Percentiles rank a stretch among this genome's conserved stretches.
Conservation (phyloP, 2,113 vertebrate species). For the Lanius ludovicianus region DNA sequence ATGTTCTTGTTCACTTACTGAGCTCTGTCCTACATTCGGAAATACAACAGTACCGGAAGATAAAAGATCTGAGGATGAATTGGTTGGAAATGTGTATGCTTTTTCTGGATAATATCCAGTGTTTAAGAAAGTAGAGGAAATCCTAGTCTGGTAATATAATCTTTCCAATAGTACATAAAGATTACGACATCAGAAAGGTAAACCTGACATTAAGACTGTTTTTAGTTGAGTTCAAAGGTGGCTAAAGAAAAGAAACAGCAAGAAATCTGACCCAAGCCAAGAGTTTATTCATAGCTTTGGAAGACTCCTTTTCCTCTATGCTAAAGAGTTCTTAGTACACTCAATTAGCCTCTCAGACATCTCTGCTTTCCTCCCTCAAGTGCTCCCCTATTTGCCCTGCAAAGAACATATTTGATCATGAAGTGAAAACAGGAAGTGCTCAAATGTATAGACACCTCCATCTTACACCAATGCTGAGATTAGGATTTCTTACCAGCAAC, state of each 20-base stretch:
- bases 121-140: slow-evolving; percentile 84
- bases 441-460: slow-evolving; percentile 86
- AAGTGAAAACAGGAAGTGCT: slow-evolving; percentile 95
- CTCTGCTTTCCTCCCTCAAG: slow-evolving; percentile 82
- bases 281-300: slow-evolving; percentile 74
- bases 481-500: slow-evolving; percentile 66
- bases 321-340: slow-evolving; percentile 81
- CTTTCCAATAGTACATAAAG: slow-evolving; percentile 88
- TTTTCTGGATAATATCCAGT: slow-evolving; percentile 85
- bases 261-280: slow-evolving; percentile 66
- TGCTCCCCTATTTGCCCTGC: slow-evolving; percentile 80
- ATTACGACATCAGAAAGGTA: slow-evolving; percentile 93
- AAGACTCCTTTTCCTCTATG: slow-evolving; percentile 75
- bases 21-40: slow-evolving; percentile 56
- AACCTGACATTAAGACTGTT: slow-evolving; percentile 84
- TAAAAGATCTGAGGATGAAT: slow-evolving; percentile 64
- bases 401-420: slow-evolving; percentile 86
- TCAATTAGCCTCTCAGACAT: slow-evolving; percentile 85
- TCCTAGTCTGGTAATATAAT: slow-evolving; percentile 88
- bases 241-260: slow-evolving; percentile 76
- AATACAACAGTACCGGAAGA: slow-evolving; percentile 52
- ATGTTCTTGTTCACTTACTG: neutral
- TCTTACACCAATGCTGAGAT: slow-evolving; percentile 64
- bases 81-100: slow-evolving; percentile 64
- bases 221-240: slow-evolving; percentile 81